Conservation (phyloP, 2,888 invertebrate species). For the Coremacera marginata region DNA sequence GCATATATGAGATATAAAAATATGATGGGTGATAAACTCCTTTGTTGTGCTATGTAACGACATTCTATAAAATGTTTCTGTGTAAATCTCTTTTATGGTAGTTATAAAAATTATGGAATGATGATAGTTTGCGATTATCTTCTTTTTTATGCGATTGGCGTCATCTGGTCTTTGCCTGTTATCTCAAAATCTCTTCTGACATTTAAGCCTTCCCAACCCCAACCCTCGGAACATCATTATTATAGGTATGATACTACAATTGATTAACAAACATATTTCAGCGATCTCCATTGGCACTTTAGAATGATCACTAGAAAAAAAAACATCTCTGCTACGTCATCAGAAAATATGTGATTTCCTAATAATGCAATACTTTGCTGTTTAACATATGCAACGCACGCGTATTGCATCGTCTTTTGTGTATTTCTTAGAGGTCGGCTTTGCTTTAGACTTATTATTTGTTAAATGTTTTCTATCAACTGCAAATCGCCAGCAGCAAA, state of each 20-base stretch:
- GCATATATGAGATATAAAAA: no score
- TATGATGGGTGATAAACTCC: no score
- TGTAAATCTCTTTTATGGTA: no score
- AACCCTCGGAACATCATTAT: neutral
- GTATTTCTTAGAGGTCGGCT: conserved; percentile 14
- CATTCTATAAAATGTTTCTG: no score
- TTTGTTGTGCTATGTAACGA: no score
- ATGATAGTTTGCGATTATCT: neutral
- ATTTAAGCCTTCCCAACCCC: neutral
- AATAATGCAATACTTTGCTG: neutral
- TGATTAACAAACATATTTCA: neutral
- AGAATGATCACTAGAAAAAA: no score
- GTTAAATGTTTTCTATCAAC: neutral
- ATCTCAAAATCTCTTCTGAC: neutral
- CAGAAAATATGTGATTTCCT: neutral
- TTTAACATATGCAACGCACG: conserved; percentile 35
- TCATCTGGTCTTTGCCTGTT: neutral
- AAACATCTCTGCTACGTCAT: no score
- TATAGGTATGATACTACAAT: neutral
- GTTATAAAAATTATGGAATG: no score
- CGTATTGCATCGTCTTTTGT: neutral
- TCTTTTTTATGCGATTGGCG: neutral
- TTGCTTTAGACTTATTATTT: conserved; percentile 7
- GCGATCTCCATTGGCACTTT: neutral
- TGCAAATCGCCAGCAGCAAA: neutral